Percentiles rank a stretch among this genome's conserved stretches.
phyloP scores from a whole-genome alignment of 2,888 invertebrate genomes.

The Caenorhabditis sp. region DNA sequence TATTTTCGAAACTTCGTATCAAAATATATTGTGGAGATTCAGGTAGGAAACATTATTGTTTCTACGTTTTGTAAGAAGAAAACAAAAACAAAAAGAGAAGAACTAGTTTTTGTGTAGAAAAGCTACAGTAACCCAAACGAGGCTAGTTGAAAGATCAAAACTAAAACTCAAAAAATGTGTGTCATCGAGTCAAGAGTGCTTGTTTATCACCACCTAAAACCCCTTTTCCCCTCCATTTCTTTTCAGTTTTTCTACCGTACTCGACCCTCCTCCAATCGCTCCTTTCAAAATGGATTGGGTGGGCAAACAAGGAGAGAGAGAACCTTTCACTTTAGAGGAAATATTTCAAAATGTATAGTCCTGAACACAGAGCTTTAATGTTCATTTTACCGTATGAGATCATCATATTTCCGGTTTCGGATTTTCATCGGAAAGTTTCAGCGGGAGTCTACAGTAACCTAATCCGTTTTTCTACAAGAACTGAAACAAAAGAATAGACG shows the following conservation, averaged over 20 bases:
- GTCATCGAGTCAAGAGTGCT: conserved; percentile 32
- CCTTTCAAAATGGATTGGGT: conserved; percentile 47
- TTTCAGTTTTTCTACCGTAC: conserved; percentile 49
- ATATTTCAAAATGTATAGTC: conserved; percentile 9
- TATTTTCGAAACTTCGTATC: background rate
- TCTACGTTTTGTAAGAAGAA: background rate
- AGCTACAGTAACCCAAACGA: conserved; percentile 23
- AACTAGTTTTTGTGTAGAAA: conserved; percentile 9
- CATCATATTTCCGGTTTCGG: conserved; percentile 8
- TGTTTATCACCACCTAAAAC: conserved; percentile 46
- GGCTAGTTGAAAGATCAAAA: conserved; percentile 9
- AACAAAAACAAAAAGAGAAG: conserved; percentile 1
- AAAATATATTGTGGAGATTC: background rate
- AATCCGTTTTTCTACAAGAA: conserved; percentile 28
- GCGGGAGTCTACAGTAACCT: conserved; percentile 33
- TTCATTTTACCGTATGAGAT: conserved; percentile 6
- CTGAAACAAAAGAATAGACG: conserved; percentile 6
- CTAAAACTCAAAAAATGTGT: conserved; percentile 30
- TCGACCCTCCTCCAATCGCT: conserved; percentile 24
- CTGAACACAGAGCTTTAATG: background rate
- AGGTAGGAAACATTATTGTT: background rate
- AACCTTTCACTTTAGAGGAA: conserved; percentile 23
- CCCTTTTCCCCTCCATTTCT: background rate
- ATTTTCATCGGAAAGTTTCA: conserved; percentile 25
- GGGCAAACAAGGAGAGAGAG: conserved; percentile 29